phyloP scores from a whole-genome alignment of 2,113 vertebrate genomes.

The Noturus placidus region DNA sequence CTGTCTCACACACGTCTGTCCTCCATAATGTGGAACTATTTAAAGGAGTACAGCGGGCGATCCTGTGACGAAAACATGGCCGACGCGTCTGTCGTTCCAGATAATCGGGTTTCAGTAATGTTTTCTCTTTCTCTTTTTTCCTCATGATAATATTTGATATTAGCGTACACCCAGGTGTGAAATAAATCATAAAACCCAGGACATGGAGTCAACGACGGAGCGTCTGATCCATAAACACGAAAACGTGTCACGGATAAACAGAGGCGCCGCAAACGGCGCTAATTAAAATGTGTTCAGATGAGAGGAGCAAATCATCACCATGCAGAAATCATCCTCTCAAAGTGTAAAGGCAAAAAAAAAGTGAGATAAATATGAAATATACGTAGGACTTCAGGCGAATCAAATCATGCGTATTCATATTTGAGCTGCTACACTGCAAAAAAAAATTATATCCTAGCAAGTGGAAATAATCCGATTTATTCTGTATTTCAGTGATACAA shows the following conservation, averaged over 20 bases:
- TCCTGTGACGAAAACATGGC: not conserved
- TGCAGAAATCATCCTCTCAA: not conserved
- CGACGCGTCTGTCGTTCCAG: not conserved
- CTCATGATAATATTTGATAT: not conserved
- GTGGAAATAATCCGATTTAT: too few species aligned
- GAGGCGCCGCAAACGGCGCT: not conserved
- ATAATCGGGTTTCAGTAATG: not conserved
- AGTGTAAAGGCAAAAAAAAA: not conserved
- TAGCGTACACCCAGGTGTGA: not conserved
- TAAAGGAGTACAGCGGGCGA: not conserved
- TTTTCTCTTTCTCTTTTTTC: not conserved
- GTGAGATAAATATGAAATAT: not conserved
- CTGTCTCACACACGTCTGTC: not conserved
- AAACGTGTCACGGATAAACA: conserved; percentile 6
- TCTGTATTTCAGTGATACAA: too few species aligned
- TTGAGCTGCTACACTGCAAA: not conserved
- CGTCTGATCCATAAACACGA: not conserved
- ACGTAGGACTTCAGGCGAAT: not conserved
- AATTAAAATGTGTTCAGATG: conserved; percentile 4
- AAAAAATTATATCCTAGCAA: too few species aligned
- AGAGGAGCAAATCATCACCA: conserved; percentile 1
- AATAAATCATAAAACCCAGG: not conserved
- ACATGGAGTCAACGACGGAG: not conserved
- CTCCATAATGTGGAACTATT: not conserved
- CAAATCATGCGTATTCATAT: not conserved